These are phyloP conservation scores for Semnornis frantzii DNA, from an alignment of 2,113 vertebrate genomes.

Conservation along the genomic window DNA sequence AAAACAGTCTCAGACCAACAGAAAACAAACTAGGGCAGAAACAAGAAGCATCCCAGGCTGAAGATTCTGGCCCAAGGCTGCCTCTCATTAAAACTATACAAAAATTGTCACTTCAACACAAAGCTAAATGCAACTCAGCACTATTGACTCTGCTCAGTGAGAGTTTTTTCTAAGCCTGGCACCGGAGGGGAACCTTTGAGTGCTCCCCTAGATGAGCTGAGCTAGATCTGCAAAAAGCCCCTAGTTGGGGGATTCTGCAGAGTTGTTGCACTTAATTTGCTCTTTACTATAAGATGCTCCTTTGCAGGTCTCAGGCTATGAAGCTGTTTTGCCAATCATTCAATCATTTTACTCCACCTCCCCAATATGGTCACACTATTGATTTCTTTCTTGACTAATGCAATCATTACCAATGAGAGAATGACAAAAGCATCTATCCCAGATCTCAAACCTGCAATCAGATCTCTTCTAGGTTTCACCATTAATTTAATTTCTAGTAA, in stretches of 20 bases:
- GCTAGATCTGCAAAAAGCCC: background rate
- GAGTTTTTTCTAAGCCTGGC: background rate
- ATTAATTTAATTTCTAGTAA: constrained; percentile 62
- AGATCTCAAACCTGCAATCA: constrained; percentile 57
- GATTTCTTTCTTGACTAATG: constrained; percentile 38
- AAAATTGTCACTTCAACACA: constrained; percentile 36
- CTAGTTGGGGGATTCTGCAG: background rate
- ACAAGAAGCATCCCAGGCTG: background rate
- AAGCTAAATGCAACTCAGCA: constrained; percentile 50
- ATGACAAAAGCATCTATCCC: constrained; percentile 28
- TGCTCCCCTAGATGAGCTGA: background rate
- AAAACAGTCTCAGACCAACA: background rate
- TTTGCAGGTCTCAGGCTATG: background rate
- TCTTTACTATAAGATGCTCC: background rate
- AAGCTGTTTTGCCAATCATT: constrained; percentile 53
- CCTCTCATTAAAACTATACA: constrained; percentile 49
- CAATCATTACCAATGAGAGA: constrained; percentile 37
- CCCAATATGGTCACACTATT: constrained; percentile 25
- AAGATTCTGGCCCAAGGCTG: constrained; percentile 42
- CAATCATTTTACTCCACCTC: constrained; percentile 60
- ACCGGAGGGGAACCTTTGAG: constrained; percentile 15
- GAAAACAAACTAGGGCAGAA: background rate
- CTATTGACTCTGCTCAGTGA: background rate
- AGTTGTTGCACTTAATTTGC: background rate
- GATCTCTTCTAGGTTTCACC: constrained; percentile 1